Evolutionary conservation across 2,888 invertebrate genomes (phyloP), one percentile per base, ranked within the genome.

Genomic region (Nephrocerus scutellatus): DNA sequence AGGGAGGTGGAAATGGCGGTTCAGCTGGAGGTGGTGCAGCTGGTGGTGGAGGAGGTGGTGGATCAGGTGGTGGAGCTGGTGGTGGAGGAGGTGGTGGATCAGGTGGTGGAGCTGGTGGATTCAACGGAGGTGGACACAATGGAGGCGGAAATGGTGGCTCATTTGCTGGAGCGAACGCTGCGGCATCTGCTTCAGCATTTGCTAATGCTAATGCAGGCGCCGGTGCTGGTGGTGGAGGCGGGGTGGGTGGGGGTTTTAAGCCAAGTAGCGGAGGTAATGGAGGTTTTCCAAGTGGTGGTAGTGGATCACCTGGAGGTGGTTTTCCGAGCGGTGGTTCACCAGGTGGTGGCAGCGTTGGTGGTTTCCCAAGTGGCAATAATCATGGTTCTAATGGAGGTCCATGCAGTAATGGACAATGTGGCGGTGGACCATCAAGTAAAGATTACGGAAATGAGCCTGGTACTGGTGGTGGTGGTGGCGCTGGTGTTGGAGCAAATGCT

Each of bases 21-120:
- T 38, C 41, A 2, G 44, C 41, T 3, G 36, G 39, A 8, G 30
- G 15, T 15, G 36, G 37, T 15, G 41, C n/a, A 6, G 36, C 30
- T 21, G 28, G 34, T 21, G 39, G 31, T 13, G 31, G 22, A 20
- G 25, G 16, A n/a, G 22, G 22, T 20, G 18, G 9, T 2, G 36
- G 36, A 10, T 20, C 28, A 21, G 29, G 25, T n/a, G 33, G 29
- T 3, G 30, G 30, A 9, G 13, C 13, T 6, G 31, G 30, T 3
- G n/a, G 36, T 19, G 20, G 19, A 36, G 30, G 33, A 5, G 28
- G 30, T 2, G 10, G 19, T 4, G 38, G 39, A 5, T 32, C 7
- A 9, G 26, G 23, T 2, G 37, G 36, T 10, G 3, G 24, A 12
- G 8, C 22, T 0, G 36, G 36, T 4, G 31, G 28, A 1, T 9